These are phyloP conservation scores for Bufo gargarizans DNA, from an alignment of 2,113 vertebrate genomes.

Conservation along the genomic window DNA sequence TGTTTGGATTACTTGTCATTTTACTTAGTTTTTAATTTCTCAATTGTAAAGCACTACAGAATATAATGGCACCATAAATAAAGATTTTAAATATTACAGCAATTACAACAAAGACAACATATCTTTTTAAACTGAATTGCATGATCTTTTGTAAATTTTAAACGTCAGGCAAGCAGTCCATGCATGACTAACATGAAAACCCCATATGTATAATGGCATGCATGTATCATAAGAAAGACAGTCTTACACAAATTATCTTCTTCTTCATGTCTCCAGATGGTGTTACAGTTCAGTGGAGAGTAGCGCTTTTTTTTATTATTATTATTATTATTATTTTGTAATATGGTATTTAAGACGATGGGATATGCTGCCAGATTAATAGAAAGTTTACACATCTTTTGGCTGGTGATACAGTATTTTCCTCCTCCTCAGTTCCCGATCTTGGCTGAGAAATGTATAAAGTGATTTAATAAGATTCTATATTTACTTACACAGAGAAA, in stretches of 20 bases:
- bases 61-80: no score
- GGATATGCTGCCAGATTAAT: background rate
- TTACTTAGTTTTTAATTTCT: no score
- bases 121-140: background rate
- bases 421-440: background rate
- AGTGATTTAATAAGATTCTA: slow-evolving; percentile 17
- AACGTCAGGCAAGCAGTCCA: background rate
- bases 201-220: background rate
- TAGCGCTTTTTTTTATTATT: background rate
- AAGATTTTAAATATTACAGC: background rate
- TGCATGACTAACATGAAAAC: background rate
- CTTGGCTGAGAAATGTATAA: slow-evolving; percentile 13
- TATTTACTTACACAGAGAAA: background rate
- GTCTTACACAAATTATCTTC: background rate
- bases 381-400: slow-evolving; percentile 39
- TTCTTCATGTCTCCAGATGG: slow-evolving; percentile 37
- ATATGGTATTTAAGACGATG: background rate
- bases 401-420: slow-evolving; percentile 8
- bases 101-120: background rate
- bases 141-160: background rate
- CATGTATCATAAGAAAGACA: background rate
- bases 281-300: background rate
- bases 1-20: no score
- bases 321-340: slow-evolving; percentile 15
- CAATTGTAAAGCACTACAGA: no score